A percentile compares a stretch with the other conserved stretches of the same genome.
These are phyloP conservation scores for Papilio xuthus DNA, from an alignment of 1,140 invertebrate genomes.

Conservation along the genomic window DNA sequence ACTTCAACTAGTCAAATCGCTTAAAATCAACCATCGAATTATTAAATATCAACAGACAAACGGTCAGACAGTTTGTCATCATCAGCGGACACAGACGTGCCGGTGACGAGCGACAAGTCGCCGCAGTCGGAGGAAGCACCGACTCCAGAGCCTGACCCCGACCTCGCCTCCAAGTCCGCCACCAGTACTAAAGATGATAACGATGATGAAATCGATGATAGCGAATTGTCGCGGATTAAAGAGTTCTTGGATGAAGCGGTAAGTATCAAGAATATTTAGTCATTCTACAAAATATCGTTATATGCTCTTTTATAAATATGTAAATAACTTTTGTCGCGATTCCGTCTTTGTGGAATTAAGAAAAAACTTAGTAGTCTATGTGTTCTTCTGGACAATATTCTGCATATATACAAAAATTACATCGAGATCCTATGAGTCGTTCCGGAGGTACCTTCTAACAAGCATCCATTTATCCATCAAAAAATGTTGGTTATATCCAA, in stretches of 20 bases:
- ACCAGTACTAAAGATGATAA: constrained; percentile 64
- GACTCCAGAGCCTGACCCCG: constrained; percentile 51
- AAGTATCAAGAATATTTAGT: constrained; percentile 40
- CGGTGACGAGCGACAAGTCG: constrained; percentile 50
- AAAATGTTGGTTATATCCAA: not conserved
- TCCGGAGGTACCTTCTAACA: no score
- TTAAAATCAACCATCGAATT: not conserved
- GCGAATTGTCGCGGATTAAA: constrained; percentile 67
- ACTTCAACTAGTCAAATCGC: no score
- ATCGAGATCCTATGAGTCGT: no score
- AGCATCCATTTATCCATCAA: not conserved
- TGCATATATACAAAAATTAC: no score
- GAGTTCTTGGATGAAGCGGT: constrained; percentile 74
- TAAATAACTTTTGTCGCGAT: not conserved
- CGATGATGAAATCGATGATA: constrained; percentile 70
- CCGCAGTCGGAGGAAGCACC: constrained; percentile 50
- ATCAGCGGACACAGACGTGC: constrained; percentile 53
- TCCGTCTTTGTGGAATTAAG: no score
- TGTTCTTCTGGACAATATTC: no score
- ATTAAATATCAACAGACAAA: constrained; percentile 58
- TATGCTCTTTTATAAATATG: not conserved
- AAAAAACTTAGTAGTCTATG: no score
- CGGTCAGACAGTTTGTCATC: constrained; percentile 62
- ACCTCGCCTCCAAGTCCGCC: constrained; percentile 53
- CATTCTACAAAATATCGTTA: not conserved